Conservation (phyloP, 2,113 vertebrate genomes). For the Muscicapa adusta region DNA sequence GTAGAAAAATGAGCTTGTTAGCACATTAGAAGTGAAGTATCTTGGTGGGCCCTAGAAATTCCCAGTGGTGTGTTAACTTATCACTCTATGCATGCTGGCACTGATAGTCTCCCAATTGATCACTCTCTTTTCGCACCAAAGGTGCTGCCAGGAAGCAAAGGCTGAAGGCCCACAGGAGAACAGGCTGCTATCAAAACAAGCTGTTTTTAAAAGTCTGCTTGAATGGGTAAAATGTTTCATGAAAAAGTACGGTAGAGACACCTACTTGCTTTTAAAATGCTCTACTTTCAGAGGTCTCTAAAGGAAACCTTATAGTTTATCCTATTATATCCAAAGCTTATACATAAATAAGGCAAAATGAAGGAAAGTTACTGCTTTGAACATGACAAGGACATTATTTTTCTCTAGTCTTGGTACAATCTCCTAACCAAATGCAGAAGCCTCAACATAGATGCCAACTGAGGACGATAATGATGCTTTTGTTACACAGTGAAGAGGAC, state of each 20-base stretch:
- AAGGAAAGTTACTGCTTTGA: conserved; percentile 63
- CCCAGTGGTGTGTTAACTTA: conserved; percentile 89
- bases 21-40: conserved; percentile 91
- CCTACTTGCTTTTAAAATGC: conserved; percentile 79
- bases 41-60: conserved; percentile 84
- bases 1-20: conserved; percentile 95
- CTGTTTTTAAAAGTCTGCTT: conserved; percentile 82
- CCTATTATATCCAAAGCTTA: conserved; percentile 71
- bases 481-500: background rate
- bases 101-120: conserved; percentile 88
- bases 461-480: conserved; percentile 20
- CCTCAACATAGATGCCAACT: background rate
- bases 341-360: conserved; percentile 69
- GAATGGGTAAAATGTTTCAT: conserved; percentile 79
- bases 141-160: conserved; percentile 84
- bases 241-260: conserved; percentile 78
- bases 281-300: conserved; percentile 75
- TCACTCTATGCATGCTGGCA: conserved; percentile 87
- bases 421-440: background rate
- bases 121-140: conserved; percentile 83
- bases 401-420: background rate
- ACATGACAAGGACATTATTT: conserved; percentile 10
- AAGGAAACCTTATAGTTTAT: conserved; percentile 78
- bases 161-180: conserved; percentile 81
- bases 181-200: conserved; percentile 85